Percentiles rank a stretch among this genome's conserved stretches.
Conservation (phyloP, 2,888 invertebrate species). For the Tipula vernalis region DNA sequence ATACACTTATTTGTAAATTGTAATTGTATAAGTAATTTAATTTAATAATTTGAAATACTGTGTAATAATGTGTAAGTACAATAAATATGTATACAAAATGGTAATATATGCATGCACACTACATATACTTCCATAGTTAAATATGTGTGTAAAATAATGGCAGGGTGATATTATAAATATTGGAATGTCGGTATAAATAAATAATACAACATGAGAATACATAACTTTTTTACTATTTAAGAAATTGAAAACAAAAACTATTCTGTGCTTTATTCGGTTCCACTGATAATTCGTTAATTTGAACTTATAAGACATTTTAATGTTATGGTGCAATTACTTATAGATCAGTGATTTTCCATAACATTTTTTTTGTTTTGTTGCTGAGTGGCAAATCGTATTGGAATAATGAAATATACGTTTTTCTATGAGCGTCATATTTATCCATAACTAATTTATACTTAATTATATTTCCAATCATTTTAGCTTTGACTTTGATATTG, state of each 20-base stretch:
- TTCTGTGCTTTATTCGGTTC: not conserved
- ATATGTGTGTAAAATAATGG: not conserved
- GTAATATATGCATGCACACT: not conserved
- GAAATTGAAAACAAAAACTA: not conserved
- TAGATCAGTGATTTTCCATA: not conserved
- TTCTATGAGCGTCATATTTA: not conserved
- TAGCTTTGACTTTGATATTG: not conserved
- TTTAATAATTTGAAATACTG: not conserved
- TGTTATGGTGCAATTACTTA: not conserved
- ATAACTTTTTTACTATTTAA: not conserved
- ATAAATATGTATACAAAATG: not conserved
- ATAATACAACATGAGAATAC: not conserved
- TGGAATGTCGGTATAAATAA: not conserved
- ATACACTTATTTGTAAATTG: not conserved
- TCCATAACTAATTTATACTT: no score
- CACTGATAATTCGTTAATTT: not conserved
- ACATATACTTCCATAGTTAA: not conserved
- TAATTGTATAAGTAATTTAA: not conserved
- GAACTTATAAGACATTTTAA: not conserved
- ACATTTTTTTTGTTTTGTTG: not conserved
- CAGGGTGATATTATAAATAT: not conserved
- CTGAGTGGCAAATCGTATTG: not conserved
- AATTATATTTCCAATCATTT: no score
- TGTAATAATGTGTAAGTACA: not conserved
- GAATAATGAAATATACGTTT: not conserved